Evolutionary conservation across 1,140 invertebrate genomes (phyloP), one percentile per base, ranked within the genome.

Genomic region (Galleria mellonella): DNA sequence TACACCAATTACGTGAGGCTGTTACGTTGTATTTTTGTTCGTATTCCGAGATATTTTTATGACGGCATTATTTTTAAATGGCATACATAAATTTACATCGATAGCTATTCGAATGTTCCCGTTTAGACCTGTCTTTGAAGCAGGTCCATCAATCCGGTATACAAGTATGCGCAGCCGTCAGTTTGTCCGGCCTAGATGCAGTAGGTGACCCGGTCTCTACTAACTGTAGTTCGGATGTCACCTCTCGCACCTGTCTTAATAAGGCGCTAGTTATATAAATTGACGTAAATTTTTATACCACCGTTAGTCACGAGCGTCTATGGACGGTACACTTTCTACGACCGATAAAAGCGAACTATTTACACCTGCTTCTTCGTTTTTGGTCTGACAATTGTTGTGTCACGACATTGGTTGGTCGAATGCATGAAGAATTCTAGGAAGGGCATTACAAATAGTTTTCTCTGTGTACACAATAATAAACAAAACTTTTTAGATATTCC

Each of bases 221-320:
- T 79, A 83, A 83, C 76, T 76, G 81, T 83, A 58, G 56, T 74
- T 72, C 45, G 56, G 63, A 67, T 79, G 72, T 76, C 70, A 70
- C 63, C 65, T 76, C 64, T 71, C 55, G 62, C 62, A 70, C 62
- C 64, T 64, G 64, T 44, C 55, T 70, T 70, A 74, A 74, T 70
- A 69, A 78, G 68, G 67, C 67, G 73, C 57, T 73, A 83, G 57
- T 70, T 77, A 68, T 65, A 71, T 72, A 65, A 76, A 77, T 72
- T 71, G 62, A 73, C 55, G 71, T 65, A 64, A 74, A 76, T 76
- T 51, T 56, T 35, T 44, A 51, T 49, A 47, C 37, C 51, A 52
- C 52, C 49, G 43, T 54, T 62, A 55, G 51, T 52, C 51, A 61
- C 50, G 43, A 47, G 37, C 31, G 14, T 32, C 17, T 33, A 14